These are phyloP conservation scores for Melopsittacus undulatus DNA, from an alignment of 2,797 vertebrate species.

Conservation along the genomic window DNA sequence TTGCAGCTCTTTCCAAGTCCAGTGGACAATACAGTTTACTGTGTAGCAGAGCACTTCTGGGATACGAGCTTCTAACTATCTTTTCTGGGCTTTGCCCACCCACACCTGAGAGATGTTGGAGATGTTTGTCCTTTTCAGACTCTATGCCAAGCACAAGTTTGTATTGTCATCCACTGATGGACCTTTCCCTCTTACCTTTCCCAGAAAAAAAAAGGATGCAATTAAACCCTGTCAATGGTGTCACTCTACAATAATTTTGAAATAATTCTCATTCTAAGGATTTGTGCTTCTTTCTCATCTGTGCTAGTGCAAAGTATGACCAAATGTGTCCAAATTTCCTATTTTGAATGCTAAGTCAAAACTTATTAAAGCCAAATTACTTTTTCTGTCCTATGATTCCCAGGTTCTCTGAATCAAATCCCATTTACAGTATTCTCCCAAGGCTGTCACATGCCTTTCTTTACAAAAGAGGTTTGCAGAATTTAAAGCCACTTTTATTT, in stretches of 20 bases:
- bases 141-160: not conserved
- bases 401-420: not conserved
- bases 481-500: conserved; percentile 2
- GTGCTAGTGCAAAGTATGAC: not conserved
- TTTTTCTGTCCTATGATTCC: not conserved
- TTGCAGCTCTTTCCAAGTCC: not conserved
- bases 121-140: not conserved
- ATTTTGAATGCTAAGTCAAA: not conserved
- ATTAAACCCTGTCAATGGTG: not conserved
- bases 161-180: no score
- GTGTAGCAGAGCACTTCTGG: not conserved
- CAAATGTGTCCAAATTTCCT: not conserved
- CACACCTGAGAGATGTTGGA: not conserved
- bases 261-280: not conserved
- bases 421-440: not conserved
- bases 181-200: not conserved
- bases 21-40: not conserved
- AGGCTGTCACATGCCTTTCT: not conserved
- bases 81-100: not conserved
- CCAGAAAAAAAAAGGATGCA: not conserved
- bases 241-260: not conserved
- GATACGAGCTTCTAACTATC: not conserved
- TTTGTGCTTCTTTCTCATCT: not conserved
- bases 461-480: not conserved
- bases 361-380: conserved; percentile 8